These are phyloP conservation scores for Limonius californicus DNA, from an alignment of 1,140 invertebrate genomes.

Conservation along the genomic window DNA sequence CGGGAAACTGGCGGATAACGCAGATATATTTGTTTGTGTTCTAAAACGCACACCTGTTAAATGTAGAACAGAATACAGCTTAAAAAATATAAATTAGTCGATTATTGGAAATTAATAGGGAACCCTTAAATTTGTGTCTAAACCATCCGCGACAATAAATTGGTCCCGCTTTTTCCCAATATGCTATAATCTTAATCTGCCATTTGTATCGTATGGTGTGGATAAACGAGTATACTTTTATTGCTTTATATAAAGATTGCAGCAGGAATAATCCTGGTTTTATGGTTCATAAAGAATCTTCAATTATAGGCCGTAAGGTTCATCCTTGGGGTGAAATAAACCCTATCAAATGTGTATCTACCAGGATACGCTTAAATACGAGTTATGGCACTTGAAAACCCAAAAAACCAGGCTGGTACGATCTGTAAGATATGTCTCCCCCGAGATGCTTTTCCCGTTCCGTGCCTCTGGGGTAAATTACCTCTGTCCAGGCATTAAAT, in stretches of 20 bases:
- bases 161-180: not conserved
- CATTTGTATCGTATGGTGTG: slow-evolving; percentile 13
- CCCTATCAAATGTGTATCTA: slow-evolving; percentile 32
- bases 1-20: not conserved
- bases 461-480: slow-evolving; percentile 28
- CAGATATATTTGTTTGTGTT: too few relatives aligned
- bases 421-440: slow-evolving; percentile 32
- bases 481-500: slow-evolving; percentile 33
- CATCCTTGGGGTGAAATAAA: slow-evolving; percentile 26
- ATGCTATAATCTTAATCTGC: slow-evolving; percentile 1
- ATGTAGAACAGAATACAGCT: too few relatives aligned
- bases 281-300: slow-evolving; percentile 32
- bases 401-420: slow-evolving; percentile 26
- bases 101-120: too few relatives aligned
- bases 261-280: slow-evolving; percentile 28
- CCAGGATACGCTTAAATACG: slow-evolving; percentile 25
- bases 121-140: too few relatives aligned
- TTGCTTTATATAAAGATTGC: slow-evolving; percentile 28
- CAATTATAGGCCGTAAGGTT: slow-evolving; percentile 31
- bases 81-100: too few relatives aligned
- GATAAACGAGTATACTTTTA: slow-evolving; percentile 11
- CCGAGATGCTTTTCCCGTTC: slow-evolving; percentile 19
- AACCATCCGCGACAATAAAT: not conserved
- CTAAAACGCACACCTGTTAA: too few relatives aligned
- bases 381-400: slow-evolving; percentile 29